A percentile compares a stretch with the other conserved stretches of the same genome.
Conservation (phyloP, 2,888 invertebrate genomes). For the Microctonus hyperodae region DNA sequence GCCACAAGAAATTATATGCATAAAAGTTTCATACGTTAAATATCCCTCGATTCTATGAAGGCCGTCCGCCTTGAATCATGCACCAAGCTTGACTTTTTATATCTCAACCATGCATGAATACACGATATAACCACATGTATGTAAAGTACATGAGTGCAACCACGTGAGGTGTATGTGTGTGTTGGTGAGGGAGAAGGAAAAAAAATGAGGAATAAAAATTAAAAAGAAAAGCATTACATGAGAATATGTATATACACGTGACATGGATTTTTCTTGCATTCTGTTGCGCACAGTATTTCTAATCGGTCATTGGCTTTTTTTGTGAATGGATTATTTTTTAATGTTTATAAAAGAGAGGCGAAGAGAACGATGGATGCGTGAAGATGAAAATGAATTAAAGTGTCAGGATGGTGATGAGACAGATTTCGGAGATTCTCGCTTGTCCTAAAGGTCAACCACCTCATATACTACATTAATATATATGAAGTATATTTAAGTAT, state of each 20-base stretch:
- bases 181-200: not conserved
- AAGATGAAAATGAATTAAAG: not conserved
- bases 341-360: not conserved
- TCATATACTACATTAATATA: not conserved
- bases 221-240: not conserved
- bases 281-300: not conserved
- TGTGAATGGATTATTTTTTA: conserved; percentile 12
- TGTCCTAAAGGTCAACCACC: conserved; percentile 21
- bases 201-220: too few species aligned
- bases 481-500: not conserved
- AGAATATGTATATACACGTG: conserved; percentile 17
- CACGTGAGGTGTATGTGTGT: conserved; percentile 9
- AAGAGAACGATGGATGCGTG: not conserved
- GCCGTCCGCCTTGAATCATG: conserved; percentile 47
- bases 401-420: not conserved
- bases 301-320: conserved; percentile 15
- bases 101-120: not conserved
- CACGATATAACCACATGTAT: not conserved
- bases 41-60: conserved; percentile 47
- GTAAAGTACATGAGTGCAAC: not conserved
- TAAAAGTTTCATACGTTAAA: conserved; percentile 40
- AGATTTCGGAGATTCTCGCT: not conserved
- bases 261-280: conserved; percentile 24
- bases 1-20: conserved; percentile 28
- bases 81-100: conserved; percentile 11